Conservation (phyloP, 2,797 vertebrate genomes). For the Hoplostethus atlanticus region DNA sequence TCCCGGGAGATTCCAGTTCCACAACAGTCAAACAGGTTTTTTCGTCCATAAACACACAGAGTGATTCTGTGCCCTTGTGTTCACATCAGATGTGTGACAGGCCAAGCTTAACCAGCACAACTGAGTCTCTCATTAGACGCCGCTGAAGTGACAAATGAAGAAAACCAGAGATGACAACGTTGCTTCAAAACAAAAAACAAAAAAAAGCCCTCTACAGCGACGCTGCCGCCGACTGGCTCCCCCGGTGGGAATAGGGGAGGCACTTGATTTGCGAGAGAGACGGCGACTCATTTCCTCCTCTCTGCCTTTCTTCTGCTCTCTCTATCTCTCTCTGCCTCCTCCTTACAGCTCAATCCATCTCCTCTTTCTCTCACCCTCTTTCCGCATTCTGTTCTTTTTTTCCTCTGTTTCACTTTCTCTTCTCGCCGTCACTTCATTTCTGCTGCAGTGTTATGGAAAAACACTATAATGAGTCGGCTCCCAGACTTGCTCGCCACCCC, state of each 20-base stretch:
- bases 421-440: constrained; percentile 22
- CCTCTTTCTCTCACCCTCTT: constrained; percentile 10
- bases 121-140: constrained; percentile 56
- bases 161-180: constrained; percentile 50
- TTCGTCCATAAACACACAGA: constrained; percentile 33
- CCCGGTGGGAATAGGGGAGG: constrained; percentile 25
- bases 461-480: constrained; percentile 27
- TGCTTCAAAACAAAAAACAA: constrained; percentile 38
- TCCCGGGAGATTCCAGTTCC: constrained; percentile 13
- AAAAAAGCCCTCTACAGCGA: neutral
- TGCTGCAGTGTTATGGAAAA: constrained; percentile 18
- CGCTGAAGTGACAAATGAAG: constrained; percentile 50
- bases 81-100: constrained; percentile 42
- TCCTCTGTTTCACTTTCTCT: neutral
- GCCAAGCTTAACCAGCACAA: constrained; percentile 38
- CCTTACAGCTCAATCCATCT: constrained; percentile 15
- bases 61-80: constrained; percentile 39
- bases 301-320: neutral
- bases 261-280: constrained; percentile 34
- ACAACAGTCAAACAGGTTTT: constrained; percentile 44
- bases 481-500: neutral
- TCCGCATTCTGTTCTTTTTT: constrained; percentile 3
- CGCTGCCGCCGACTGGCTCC: constrained; percentile 12
- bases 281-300: constrained; percentile 18
- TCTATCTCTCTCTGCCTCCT: constrained; percentile 9